These are phyloP conservation scores for Macrocentrus cingulum DNA, from an alignment of 1,140 invertebrate genomes.

Conservation along the genomic window DNA sequence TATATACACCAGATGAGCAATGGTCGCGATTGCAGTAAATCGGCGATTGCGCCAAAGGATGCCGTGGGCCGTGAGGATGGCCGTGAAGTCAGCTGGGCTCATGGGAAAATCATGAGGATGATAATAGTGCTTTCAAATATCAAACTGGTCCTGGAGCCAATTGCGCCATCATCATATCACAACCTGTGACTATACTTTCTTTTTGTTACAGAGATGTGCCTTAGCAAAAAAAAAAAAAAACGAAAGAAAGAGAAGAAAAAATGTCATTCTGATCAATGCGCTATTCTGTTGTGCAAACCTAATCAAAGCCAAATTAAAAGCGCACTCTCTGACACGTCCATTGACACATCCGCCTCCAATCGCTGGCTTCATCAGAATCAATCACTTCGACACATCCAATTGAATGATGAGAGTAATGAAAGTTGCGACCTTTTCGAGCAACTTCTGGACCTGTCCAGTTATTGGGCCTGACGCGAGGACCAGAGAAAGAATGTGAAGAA, in stretches of 20 bases:
- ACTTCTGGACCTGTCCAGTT: too few species aligned
- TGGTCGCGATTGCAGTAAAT: background rate
- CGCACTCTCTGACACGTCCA: too few species aligned
- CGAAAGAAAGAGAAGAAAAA: background rate
- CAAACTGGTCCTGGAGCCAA: slow-evolving; percentile 11
- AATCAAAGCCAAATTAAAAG: too few species aligned
- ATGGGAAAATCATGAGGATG: background rate
- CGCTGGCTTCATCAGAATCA: background rate
- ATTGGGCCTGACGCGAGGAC: too few species aligned
- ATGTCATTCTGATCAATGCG: too few species aligned
- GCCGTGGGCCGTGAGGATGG: background rate
- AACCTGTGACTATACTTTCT: background rate
- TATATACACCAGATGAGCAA: background rate
- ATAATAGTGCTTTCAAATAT: slow-evolving; percentile 1
- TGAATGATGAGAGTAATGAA: slow-evolving; percentile 1
- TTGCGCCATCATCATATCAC: slow-evolving; percentile 13
- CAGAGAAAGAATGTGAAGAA: background rate
- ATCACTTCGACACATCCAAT: background rate
- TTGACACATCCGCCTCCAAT: background rate
- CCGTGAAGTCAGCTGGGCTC: slow-evolving; percentile 10
- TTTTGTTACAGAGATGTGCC: background rate
- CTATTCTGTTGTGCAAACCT: too few species aligned
- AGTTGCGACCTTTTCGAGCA: background rate
- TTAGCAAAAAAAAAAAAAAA: slow-evolving; percentile 1
- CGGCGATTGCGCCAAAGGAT: background rate